Percentiles rank a stretch among this genome's conserved stretches.
phyloP scores from a whole-genome alignment of 2,888 invertebrate species.

The Agriopis leucophaearia region DNA sequence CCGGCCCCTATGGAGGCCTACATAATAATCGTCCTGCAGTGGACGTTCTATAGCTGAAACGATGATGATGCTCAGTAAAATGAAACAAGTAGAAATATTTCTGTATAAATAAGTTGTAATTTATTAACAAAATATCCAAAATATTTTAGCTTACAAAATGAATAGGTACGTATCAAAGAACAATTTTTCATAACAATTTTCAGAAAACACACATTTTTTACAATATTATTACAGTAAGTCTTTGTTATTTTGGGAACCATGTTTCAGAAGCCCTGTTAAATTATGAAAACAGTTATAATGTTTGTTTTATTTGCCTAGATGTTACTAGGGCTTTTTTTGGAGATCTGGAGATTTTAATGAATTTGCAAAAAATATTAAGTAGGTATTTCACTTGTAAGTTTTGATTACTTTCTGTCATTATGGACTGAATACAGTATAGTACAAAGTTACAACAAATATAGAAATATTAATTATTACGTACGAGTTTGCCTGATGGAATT shows the following conservation, averaged over 20 bases:
- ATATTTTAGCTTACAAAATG: not conserved
- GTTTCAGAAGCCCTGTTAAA: conserved; percentile 1
- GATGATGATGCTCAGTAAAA: too few species aligned
- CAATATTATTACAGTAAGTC: not conserved
- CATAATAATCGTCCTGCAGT: too few species aligned
- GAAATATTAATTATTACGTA: too few species aligned
- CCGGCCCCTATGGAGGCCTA: too few species aligned
- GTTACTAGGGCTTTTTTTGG: not conserved
- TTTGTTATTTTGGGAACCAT: conserved; percentile 8
- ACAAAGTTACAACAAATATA: too few species aligned
- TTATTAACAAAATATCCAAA: conserved; percentile 8
- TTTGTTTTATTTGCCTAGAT: conserved; percentile 7
- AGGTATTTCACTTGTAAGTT: not conserved
- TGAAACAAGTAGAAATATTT: not conserved
- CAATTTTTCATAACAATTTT: not conserved
- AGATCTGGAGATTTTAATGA: not conserved
- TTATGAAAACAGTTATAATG: conserved; percentile 2
- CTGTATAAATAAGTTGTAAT: conserved; percentile 1
- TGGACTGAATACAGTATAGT: too few species aligned
- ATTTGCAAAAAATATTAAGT: not conserved
- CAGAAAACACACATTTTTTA: conserved; percentile 4
- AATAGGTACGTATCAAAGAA: conserved; percentile 3
- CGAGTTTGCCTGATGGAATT: too few species aligned
- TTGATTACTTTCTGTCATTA: too few species aligned
- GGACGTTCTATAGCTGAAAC: too few species aligned